phyloP scores from a whole-genome alignment of 2,113 vertebrate species.

The Saccopteryx bilineata region DNA sequence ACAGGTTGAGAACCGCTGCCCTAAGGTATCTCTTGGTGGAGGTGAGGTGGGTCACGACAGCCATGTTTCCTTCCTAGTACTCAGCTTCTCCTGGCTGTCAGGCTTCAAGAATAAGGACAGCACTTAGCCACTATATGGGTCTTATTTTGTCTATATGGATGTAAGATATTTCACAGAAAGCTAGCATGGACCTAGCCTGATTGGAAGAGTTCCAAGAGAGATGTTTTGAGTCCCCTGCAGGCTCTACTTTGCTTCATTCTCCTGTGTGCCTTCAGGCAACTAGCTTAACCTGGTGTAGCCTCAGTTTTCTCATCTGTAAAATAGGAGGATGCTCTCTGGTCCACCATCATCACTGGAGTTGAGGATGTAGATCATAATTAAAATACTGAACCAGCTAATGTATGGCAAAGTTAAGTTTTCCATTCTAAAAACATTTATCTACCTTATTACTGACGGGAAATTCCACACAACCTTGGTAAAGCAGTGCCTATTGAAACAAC shows the following conservation, averaged over 20 bases:
- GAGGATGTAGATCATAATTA: not conserved
- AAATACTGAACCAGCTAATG: slow-evolving; percentile 7
- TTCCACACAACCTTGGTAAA: slow-evolving; percentile 31
- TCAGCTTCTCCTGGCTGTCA: not conserved
- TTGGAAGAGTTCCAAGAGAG: not conserved
- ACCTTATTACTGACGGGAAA: not conserved
- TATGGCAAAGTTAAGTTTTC: not conserved
- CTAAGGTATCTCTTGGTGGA: not conserved
- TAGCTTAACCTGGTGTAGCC: not conserved
- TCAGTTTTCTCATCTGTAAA: slow-evolving; percentile 23
- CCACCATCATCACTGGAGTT: not conserved
- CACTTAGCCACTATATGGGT: too few species aligned
- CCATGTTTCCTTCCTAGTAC: not conserved
- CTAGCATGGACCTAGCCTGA: not conserved
- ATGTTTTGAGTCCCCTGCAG: not conserved
- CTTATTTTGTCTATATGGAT: not conserved
- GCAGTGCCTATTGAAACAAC: not conserved
- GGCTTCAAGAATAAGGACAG: not conserved
- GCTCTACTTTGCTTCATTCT: not conserved
- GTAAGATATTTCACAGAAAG: not conserved
- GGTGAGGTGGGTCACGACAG: not conserved
- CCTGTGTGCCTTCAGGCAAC: not conserved
- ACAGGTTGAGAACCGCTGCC: too few species aligned
- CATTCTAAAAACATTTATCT: not conserved
- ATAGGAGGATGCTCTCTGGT: not conserved